phyloP scores from a whole-genome alignment of 2,113 vertebrate genomes.

The Oostethus manadensis region DNA sequence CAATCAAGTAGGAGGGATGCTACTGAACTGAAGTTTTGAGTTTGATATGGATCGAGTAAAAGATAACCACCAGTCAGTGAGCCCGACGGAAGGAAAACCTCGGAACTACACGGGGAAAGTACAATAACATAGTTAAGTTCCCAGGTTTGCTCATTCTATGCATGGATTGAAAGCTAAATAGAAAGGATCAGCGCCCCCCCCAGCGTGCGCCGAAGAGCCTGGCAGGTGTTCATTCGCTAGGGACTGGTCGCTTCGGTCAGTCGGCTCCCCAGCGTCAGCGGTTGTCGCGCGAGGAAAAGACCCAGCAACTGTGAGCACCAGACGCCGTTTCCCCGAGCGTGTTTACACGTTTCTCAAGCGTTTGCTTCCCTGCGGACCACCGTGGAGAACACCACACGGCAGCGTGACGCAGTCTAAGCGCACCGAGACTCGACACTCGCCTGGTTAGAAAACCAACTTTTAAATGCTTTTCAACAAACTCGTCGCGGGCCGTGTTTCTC shows the following conservation, averaged over 20 bases:
- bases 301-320: background rate
- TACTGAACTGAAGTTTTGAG: conserved; percentile 54
- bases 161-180: background rate
- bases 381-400: background rate
- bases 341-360: background rate
- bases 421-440: conserved; percentile 7
- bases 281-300: conserved; percentile 15
- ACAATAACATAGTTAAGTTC: background rate
- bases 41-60: conserved; percentile 30
- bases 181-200: conserved; percentile 2
- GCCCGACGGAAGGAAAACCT: background rate
- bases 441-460: conserved; percentile 30
- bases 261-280: conserved; percentile 37
- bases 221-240: conserved; percentile 61
- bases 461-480: background rate
- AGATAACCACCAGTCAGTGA: background rate
- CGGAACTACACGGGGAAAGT: background rate
- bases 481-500: background rate
- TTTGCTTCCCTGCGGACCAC: background rate
- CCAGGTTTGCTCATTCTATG: too few relatives aligned
- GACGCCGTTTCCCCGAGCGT: conserved; percentile 11
- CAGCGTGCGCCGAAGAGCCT: conserved; percentile 24
- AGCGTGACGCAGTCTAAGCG: conserved; percentile 39
- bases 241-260: conserved; percentile 50
- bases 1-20: conserved; percentile 54